Evolutionary conservation across 2,797 vertebrate genomes (phyloP).

Genomic region (Sternarchorhynchus goeldii): DNA sequence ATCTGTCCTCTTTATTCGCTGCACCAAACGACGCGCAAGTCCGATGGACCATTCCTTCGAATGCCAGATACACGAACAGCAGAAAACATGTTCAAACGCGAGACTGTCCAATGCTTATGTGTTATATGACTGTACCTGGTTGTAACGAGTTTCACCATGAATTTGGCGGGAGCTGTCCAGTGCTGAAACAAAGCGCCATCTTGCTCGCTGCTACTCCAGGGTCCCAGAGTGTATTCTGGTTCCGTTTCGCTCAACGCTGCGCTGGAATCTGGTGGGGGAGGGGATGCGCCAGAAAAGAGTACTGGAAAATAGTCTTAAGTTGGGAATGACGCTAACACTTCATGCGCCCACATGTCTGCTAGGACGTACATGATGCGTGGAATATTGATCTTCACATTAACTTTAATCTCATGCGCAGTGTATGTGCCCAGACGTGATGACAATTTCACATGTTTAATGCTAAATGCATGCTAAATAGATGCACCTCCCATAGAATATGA

Average conservation of each 20-base stretch:
- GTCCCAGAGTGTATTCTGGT: slow-evolving; percentile 51
- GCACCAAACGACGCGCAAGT: slow-evolving; percentile 48
- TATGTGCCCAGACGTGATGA: too few species aligned
- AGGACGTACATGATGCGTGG: background rate
- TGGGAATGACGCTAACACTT: slow-evolving; percentile 30
- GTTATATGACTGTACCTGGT: too few species aligned
- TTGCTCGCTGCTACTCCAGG: slow-evolving; percentile 67
- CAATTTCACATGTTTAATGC: too few species aligned
- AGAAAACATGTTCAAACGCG: background rate
- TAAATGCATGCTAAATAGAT: too few species aligned
- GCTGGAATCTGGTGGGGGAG: slow-evolving; percentile 52
- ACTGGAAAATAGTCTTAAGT: slow-evolving; percentile 21
- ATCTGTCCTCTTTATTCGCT: slow-evolving; percentile 34
- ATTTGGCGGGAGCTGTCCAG: slow-evolving; percentile 74
- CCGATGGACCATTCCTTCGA: slow-evolving; percentile 47
- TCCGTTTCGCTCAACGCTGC: slow-evolving; percentile 9
- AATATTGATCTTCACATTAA: background rate
- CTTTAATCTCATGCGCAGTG: too few species aligned
- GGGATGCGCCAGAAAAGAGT: slow-evolving; percentile 44
- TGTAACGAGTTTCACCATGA: background rate
- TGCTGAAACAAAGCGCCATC: slow-evolving; percentile 80
- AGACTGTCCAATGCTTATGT: background rate
- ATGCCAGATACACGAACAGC: slow-evolving; percentile 6
- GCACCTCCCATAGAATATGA: too few species aligned
- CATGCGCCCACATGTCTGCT: background rate